phyloP scores from a whole-genome alignment of 2,888 invertebrate genomes.

The Macrophya annulata region DNA sequence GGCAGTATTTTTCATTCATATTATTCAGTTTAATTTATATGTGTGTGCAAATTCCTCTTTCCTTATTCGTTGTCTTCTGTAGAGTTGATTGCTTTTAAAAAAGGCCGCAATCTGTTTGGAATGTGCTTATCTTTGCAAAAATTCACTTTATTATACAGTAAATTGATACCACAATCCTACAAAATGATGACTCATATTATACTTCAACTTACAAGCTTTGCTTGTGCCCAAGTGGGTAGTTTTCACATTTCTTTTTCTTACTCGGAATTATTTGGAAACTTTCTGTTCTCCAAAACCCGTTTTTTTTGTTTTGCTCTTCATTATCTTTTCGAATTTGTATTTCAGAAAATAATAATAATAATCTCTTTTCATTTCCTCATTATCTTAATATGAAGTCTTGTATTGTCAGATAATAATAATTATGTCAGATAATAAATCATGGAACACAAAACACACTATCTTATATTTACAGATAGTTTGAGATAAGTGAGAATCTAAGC shows the following conservation, averaged over 20 bases:
- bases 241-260: neutral
- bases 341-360: neutral
- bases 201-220: neutral
- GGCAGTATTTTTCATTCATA: neutral
- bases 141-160: neutral
- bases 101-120: neutral
- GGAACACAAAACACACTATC: neutral
- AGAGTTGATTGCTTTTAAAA: neutral
- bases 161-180: neutral
- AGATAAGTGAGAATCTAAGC: neutral
- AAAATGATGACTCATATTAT: neutral
- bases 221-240: neutral
- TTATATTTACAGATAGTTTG: slow-evolving; percentile 13
- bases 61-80: neutral
- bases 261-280: neutral
- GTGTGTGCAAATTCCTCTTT: neutral
- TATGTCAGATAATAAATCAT: neutral
- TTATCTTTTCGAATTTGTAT: neutral
- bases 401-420: neutral
- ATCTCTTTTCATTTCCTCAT: neutral
- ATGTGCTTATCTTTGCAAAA: slow-evolving; percentile 3
- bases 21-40: neutral
- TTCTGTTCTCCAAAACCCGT: neutral
- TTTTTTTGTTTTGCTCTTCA: no score
- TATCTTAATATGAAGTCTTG: neutral